Evolutionary conservation across 2,888 invertebrate genomes (phyloP).

Genomic region (Drosophila heteroneura): DNA sequence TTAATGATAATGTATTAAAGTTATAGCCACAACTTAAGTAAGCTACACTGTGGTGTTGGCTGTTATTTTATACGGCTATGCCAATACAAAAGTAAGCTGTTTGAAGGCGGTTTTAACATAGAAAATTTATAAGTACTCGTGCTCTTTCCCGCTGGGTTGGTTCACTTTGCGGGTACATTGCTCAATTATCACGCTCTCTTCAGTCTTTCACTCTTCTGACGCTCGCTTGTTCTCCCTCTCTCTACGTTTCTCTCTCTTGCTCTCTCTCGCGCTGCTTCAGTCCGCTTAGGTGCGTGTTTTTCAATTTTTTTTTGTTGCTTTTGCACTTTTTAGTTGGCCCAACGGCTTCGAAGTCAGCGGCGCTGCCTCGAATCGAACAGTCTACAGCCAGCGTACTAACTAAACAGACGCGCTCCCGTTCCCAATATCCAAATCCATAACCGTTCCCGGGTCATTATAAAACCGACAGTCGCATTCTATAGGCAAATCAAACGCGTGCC

Average conservation of each 20-base stretch:
- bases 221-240: not conserved
- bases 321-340: slow-evolving; percentile 47
- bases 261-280: slow-evolving; percentile 19
- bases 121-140: not conserved
- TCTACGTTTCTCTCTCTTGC: slow-evolving; percentile 23
- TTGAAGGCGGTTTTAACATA: not conserved
- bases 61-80: not conserved
- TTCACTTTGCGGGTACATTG: slow-evolving; percentile 29
- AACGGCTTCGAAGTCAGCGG: slow-evolving; percentile 62
- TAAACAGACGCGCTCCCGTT: slow-evolving; percentile 57
- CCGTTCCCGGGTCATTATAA: slow-evolving; percentile 38
- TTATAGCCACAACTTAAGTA: not conserved
- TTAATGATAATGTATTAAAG: not conserved
- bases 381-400: slow-evolving; percentile 80
- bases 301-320: slow-evolving; percentile 30
- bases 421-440: slow-evolving; percentile 1
- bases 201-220: slow-evolving; percentile 25
- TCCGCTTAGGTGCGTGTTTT: slow-evolving; percentile 69
- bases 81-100: not conserved
- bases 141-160: slow-evolving; percentile 30
- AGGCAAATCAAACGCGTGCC: slow-evolving; percentile 52
- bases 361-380: slow-evolving; percentile 67
- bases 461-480: slow-evolving; percentile 23
- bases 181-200: slow-evolving; percentile 44
- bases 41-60: not conserved